phyloP scores from a whole-genome alignment of 1,140 invertebrate species.

The Drosophila busckii region DNA sequence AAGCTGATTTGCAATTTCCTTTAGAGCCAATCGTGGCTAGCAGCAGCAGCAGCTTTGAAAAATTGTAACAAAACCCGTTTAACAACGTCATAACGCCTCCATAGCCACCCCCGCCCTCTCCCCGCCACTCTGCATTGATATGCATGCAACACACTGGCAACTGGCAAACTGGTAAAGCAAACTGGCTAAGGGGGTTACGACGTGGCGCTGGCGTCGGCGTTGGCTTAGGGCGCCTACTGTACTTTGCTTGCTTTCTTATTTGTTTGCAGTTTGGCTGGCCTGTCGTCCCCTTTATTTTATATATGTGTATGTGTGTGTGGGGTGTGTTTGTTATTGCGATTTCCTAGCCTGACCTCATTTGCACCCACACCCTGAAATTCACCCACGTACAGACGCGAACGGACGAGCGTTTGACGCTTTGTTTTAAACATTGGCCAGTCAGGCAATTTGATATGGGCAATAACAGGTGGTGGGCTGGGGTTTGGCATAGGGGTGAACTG shows the following conservation, averaged over 20 bases:
- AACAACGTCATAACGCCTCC: conserved; percentile 8
- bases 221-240: conserved; percentile 31
- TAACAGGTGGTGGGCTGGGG: background rate
- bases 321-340: conserved; percentile 19
- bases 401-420: background rate
- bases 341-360: conserved; percentile 54
- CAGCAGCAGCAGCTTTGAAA: conserved; percentile 45
- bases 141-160: too few species aligned
- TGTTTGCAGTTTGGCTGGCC: too few species aligned
- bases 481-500: background rate
- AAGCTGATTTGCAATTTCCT: conserved; percentile 38
- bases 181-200: conserved; percentile 13
- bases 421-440: conserved; percentile 18
- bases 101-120: background rate
- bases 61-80: conserved; percentile 62
- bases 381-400: background rate
- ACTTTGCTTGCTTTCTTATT: too few species aligned
- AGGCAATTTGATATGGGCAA: conserved; percentile 31
- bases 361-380: conserved; percentile 18
- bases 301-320: too few species aligned
- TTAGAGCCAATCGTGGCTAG: background rate
- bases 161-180: conserved; percentile 10
- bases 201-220: background rate
- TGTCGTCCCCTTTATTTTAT: too few species aligned
- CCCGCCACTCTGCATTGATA: conserved; percentile 14